Evolutionary conservation across 2,113 vertebrate genomes (phyloP), one percentile per base, ranked within the genome.

Genomic region (Odontophorus gujanensis): DNA sequence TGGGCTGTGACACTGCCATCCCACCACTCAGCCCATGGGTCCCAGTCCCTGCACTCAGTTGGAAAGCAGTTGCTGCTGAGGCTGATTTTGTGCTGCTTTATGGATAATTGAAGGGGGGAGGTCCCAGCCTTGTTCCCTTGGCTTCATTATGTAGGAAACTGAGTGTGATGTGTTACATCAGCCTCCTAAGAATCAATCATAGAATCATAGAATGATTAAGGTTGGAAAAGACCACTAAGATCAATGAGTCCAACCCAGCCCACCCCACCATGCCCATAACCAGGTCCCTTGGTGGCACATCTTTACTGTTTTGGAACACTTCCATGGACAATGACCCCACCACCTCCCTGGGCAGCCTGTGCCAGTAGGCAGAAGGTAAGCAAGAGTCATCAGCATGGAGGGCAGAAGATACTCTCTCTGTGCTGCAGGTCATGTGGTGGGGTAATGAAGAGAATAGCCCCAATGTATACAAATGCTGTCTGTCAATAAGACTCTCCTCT

Each of bases 401-500:
- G 71, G 53, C 82, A 55, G 16, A 71, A 47, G 55, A 26, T 6
- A 13, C 50, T 67, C 81, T n/a, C 34, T 75, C n/a, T 83, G 42
- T 0, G 0, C 73, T 47, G 34, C 38, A 74, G 73, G 50, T 85
- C 45, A 48, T 3, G 45, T 15, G 45, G 34, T 47, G 21, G 34
- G 21, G 21, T 74, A 43, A 36, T 51, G 77, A 74, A 53, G 25
- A 40, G 84, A 90, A 15, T 38, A 91, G 53, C 80, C 63, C 48
- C 59, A 62, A 57, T 15, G n/a, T 72, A 85, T 17, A 42, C 67
- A 68, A 72, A 74, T 10, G 58, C 63, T 77, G 65, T 71, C 65
- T 93, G 87, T 92, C 92, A 80, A 71, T 93, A 90, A 48, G 57
- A 85, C 63, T 94, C n/a, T 55, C 2, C 59, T 58, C 68, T 88